phyloP scores from a whole-genome alignment of 1,140 invertebrate species.

The Platyscapa corneri region DNA sequence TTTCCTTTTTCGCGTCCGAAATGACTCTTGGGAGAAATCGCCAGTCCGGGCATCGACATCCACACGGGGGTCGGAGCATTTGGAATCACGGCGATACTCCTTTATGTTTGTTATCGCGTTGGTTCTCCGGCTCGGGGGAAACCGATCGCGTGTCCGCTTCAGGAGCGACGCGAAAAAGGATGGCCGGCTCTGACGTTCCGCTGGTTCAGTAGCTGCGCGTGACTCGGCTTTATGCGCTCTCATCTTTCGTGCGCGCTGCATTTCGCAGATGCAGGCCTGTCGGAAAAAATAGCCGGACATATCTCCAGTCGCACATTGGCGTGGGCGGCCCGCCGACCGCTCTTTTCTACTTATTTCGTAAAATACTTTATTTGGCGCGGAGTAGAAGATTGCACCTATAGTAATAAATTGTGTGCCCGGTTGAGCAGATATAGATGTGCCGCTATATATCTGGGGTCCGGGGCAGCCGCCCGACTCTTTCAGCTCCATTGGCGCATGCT shows the following conservation, averaged over 20 bases:
- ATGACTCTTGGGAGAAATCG: neutral
- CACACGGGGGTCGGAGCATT: neutral
- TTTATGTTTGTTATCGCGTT: neutral
- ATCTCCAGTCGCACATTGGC: neutral
- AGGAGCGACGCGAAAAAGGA: neutral
- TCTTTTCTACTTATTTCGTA: constrained; percentile 16
- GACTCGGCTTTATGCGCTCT: neutral
- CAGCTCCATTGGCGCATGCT: neutral
- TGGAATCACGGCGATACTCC: neutral
- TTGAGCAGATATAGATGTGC: constrained; percentile 64
- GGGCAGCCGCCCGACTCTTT: neutral
- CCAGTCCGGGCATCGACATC: neutral
- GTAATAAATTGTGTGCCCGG: constrained; percentile 67
- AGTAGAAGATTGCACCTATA: constrained; percentile 71
- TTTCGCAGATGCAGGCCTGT: neutral
- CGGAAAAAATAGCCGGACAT: constrained; percentile 27
- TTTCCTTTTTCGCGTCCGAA: neutral
- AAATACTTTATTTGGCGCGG: constrained; percentile 67
- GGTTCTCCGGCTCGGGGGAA: neutral
- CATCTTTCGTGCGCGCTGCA: neutral
- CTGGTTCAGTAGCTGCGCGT: neutral
- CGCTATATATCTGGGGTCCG: constrained; percentile 11
- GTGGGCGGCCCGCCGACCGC: neutral
- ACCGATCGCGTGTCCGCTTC: constrained; percentile 2
- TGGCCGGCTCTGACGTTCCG: neutral